Percentiles rank a stretch among this genome's conserved stretches.
Evolutionary conservation across 2,797 vertebrate species (phyloP).

Genomic region (Malacoraja senta): DNA sequence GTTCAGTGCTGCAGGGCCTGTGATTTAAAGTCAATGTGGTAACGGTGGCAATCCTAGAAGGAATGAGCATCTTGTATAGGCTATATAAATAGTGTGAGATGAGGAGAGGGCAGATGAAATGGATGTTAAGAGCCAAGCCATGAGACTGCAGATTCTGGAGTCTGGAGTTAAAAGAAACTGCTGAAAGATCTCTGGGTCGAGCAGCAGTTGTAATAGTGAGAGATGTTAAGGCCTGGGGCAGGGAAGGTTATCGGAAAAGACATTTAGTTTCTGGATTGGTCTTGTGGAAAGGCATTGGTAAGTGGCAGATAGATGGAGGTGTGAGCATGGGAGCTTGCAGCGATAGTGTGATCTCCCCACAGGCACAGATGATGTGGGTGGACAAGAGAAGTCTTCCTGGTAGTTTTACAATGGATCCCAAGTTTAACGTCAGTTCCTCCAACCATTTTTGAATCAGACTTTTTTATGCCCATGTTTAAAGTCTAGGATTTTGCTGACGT

Average conservation of each 20-base stretch:
- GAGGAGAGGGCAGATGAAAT: neutral
- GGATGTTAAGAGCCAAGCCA: neutral
- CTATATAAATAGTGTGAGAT: neutral
- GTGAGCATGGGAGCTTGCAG: neutral
- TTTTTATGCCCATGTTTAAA: conserved; percentile 17
- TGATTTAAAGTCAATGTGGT: neutral
- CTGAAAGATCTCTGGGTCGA: too few relatives aligned
- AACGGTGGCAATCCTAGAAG: neutral
- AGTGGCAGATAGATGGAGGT: neutral
- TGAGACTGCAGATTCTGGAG: too few relatives aligned
- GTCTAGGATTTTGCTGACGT: conserved; percentile 11
- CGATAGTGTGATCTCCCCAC: neutral
- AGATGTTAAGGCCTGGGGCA: neutral
- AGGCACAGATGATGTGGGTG: neutral
- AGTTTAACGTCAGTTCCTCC: neutral
- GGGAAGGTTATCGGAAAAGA: neutral
- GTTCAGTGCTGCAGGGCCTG: neutral
- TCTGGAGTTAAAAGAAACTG: too few relatives aligned
- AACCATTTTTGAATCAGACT: neutral
- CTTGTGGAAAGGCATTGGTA: neutral
- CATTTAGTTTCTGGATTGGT: neutral
- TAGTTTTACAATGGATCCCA: conserved; percentile 2
- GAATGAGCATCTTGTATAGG: neutral
- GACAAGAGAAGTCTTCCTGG: neutral
- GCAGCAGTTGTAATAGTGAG: too few relatives aligned